Evolutionary conservation across 2,888 invertebrate genomes (phyloP).

Genomic region (Tipula vernalis): DNA sequence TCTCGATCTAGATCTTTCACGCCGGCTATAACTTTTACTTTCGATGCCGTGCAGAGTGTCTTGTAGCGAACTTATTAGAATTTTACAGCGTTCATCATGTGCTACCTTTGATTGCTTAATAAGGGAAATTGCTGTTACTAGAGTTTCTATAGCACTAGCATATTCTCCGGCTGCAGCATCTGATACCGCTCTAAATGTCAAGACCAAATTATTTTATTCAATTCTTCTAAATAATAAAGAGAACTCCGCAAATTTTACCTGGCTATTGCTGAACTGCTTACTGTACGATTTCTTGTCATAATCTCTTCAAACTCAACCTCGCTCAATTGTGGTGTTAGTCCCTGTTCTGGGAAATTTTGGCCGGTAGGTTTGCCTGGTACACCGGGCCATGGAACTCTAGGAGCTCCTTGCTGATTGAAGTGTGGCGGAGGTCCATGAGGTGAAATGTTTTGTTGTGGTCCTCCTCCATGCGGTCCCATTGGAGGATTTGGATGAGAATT

Average conservation of each 20-base stretch:
- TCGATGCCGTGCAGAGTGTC: conserved; percentile 96
- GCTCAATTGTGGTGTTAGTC: conserved; percentile 52
- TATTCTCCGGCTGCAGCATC: conserved; percentile 97
- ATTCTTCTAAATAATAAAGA: background rate
- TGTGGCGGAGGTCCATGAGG: conserved; percentile 56
- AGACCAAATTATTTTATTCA: background rate
- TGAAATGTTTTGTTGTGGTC: conserved; percentile 33
- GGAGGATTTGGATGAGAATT: conserved; percentile 40
- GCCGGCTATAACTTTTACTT: conserved; percentile 85
- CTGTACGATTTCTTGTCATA: conserved; percentile 93
- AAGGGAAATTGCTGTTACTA: conserved; percentile 95
- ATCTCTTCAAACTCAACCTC: conserved; percentile 98
- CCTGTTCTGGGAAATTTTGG: conserved; percentile 29
- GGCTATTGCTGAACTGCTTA: conserved; percentile 93
- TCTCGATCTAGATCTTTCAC: conserved; percentile 44
- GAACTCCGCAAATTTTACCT: conserved; percentile 21
- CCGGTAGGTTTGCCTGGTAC: conserved; percentile 32
- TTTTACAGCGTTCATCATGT: conserved; percentile 91
- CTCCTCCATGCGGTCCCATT: conserved; percentile 41
- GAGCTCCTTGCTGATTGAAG: conserved; percentile 52
- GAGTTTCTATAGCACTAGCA: conserved; percentile 95
- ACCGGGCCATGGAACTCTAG: conserved; percentile 54
- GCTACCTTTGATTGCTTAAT: conserved; percentile 90
- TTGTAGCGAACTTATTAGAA: conserved; percentile 89
- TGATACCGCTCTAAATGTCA: conserved; percentile 65